Conservation (phyloP, 1,140 invertebrate genomes). For the Drosophila navojoa region DNA sequence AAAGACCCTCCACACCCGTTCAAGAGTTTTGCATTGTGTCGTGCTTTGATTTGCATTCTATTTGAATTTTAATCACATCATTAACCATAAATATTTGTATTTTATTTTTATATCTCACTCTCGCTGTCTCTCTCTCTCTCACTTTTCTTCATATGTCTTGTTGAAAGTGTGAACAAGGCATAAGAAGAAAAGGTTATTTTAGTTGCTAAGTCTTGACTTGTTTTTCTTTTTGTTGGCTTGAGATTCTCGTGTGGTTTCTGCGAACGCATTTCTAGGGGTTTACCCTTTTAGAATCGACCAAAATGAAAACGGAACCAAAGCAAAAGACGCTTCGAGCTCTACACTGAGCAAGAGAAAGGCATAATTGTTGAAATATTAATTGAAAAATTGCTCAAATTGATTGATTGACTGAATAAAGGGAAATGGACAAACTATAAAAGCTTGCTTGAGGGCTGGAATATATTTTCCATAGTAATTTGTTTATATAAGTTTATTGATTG, state of each 20-base stretch:
- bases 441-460: too few species aligned
- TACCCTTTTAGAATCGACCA: slow-evolving; percentile 25
- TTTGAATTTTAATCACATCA: slow-evolving; percentile 77
- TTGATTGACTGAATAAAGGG: too few species aligned
- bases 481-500: neutral
- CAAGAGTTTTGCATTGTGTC: slow-evolving; percentile 9
- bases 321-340: slow-evolving; percentile 1
- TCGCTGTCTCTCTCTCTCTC: slow-evolving; percentile 8
- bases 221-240: slow-evolving; percentile 23
- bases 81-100: slow-evolving; percentile 74
- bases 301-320: neutral
- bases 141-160: slow-evolving; percentile 5
- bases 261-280: slow-evolving; percentile 70
- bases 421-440: too few species aligned
- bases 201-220: slow-evolving; percentile 63
- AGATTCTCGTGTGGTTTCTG: slow-evolving; percentile 55
- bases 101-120: slow-evolving; percentile 59
- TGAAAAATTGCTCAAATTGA: neutral
- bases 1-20: slow-evolving; percentile 1
- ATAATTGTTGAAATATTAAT: neutral
- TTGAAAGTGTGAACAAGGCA: too few species aligned
- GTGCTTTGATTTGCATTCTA: slow-evolving; percentile 77
- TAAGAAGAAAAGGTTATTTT: too few species aligned
- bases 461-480: too few species aligned
- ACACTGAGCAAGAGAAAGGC: slow-evolving; percentile 7